Percentiles rank a stretch among this genome's conserved stretches.
These are phyloP conservation scores for Orycteropus afer DNA, from an alignment of 2,113 vertebrate species.

Conservation along the genomic window DNA sequence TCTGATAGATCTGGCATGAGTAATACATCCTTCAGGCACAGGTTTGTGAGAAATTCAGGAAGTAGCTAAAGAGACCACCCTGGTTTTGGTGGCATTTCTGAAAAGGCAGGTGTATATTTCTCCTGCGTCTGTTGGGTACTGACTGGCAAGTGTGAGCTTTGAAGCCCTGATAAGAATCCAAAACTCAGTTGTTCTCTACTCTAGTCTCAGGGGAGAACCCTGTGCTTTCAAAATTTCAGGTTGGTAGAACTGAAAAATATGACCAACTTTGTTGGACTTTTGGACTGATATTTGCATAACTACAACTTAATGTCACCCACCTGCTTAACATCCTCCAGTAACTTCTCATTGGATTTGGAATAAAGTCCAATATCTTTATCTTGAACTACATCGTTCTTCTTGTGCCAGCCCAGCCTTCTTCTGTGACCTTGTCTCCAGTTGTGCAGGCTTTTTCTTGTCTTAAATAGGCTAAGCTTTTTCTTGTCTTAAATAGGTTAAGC, in stretches of 20 bases:
- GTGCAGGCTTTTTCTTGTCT: background rate
- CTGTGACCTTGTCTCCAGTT: background rate
- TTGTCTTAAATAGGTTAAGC: background rate
- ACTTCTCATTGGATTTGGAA: background rate
- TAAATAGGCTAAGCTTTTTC: background rate
- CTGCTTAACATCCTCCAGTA: background rate
- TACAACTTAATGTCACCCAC: background rate
- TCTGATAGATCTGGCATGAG: background rate
- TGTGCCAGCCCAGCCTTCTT: background rate
- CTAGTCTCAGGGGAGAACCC: background rate
- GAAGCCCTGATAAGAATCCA: background rate
- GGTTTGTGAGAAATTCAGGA: background rate
- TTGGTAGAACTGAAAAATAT: background rate
- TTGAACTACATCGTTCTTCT: background rate
- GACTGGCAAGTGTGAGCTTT: background rate
- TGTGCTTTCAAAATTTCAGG: background rate
- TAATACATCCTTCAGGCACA: background rate
- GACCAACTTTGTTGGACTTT: background rate
- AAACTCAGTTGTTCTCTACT: background rate
- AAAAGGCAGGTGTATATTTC: background rate
- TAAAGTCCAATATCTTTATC: background rate
- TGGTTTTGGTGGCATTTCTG: background rate
- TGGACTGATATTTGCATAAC: background rate
- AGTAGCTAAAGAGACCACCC: background rate
- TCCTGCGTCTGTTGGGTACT: background rate